Evolutionary conservation across 2,113 vertebrate species (phyloP), one percentile per base, ranked within the genome.

Genomic region (Sylvietta virens): DNA sequence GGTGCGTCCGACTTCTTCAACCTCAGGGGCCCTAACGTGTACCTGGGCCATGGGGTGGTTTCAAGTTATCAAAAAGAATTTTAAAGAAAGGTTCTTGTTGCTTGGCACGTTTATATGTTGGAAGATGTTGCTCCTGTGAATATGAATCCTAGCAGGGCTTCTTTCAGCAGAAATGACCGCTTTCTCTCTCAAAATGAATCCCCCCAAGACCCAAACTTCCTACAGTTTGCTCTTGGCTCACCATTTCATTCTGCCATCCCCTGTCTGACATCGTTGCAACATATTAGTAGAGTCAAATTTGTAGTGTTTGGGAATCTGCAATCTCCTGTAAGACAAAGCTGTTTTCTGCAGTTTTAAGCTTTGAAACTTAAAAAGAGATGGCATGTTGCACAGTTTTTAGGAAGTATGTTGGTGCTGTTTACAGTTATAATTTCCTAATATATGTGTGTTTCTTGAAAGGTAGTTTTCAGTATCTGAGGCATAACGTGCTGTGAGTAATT

Each of bases 191-290:
- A 54, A 26, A 74, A 39, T 23, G 45, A 90, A 50, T 47, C 9
- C 13, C 9, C 11, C 2, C 14, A 53, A 53, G 31, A 27, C 20
- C 15, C 40, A 60, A 60, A 1, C 28, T 48, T 14, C 21, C 7
- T 3, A 2, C 1, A 24, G 47, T 45, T 76, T 66, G 31, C 40
- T 89, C 58, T 64, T 39, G 42, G 30, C 15, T 67, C 51, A 12
- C 16, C 10, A 1, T 60, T 70, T 66, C 37, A 13, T 64, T 47
- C 54, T 86, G 48, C 70, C 1, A 2, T 64, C 14, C 31, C 21
- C 40, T 39, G 3, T 51, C 31, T 57, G 39, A 24, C 23, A 14
- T 39, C 2, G 0, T 22, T 42, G 22, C 0, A 1, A 16, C 2
- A 0, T 23, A 9, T 9, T 39, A 37, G 65, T 71, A 48, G 12